A percentile compares a stretch with the other conserved stretches of the same genome.
These are phyloP conservation scores for Orius laevigatus DNA, from an alignment of 1,140 invertebrate genomes.

Conservation along the genomic window DNA sequence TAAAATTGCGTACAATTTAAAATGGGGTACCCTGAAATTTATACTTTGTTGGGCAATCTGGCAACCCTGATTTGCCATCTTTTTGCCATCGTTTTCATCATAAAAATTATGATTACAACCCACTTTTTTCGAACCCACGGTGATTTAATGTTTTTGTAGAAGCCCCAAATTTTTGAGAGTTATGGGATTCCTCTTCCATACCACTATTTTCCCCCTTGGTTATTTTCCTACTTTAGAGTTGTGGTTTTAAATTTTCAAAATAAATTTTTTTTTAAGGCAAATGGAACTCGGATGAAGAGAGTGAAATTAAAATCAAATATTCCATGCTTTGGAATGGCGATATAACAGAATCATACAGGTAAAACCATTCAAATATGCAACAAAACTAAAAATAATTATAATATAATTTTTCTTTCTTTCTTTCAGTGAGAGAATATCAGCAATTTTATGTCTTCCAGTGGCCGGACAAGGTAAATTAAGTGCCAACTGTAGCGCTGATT, in stretches of 20 bases:
- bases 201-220: too few species aligned
- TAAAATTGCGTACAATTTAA: not conserved
- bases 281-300: constrained; percentile 33
- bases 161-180: too few species aligned
- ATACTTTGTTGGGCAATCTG: too few species aligned
- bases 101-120: too few species aligned
- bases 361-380: constrained; percentile 18
- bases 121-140: constrained; percentile 4
- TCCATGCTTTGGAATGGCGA: constrained; percentile 29
- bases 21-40: too few species aligned
- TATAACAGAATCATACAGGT: constrained; percentile 27
- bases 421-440: constrained; percentile 37
- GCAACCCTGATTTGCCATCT: too few species aligned
- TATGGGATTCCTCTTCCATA: too few species aligned
- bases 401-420: constrained; percentile 13
- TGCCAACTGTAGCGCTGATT: constrained; percentile 58
- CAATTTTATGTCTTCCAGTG: constrained; percentile 40
- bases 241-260: too few species aligned
- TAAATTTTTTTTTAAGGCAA: constrained; percentile 28
- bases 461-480: constrained; percentile 49
- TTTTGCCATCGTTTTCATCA: too few species aligned
- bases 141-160: too few species aligned
- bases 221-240: too few species aligned
- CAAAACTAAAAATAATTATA: not conserved
- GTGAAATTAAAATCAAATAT: constrained; percentile 33